These are phyloP conservation scores for Spodoptera picta DNA, from an alignment of 2,888 invertebrate species.

Conservation along the genomic window DNA sequence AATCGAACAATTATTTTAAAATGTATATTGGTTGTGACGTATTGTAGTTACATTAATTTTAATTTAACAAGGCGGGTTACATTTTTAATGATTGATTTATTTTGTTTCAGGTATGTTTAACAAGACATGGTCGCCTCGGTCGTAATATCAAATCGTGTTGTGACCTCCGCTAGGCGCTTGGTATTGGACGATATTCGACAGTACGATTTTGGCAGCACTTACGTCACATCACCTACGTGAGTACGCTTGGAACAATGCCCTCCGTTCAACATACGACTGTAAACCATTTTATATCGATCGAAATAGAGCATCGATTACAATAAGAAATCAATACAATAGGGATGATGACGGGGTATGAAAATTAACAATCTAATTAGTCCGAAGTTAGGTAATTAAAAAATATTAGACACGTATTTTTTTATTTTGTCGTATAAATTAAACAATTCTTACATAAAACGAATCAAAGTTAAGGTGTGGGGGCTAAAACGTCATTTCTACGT, in stretches of 20 bases:
- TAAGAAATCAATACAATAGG: no score
- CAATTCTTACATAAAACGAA: no score
- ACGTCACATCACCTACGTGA: constrained; percentile 64
- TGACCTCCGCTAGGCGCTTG: constrained; percentile 39
- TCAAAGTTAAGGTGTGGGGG: no score
- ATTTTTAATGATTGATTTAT: constrained; percentile 28
- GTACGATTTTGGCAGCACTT: constrained; percentile 49
- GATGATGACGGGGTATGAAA: no score
- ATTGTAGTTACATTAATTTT: not conserved
- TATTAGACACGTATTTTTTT: no score
- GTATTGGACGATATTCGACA: constrained; percentile 33
- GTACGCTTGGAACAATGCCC: constrained; percentile 67
- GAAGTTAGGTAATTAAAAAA: no score
- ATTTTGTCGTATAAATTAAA: no score
- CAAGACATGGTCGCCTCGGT: constrained; percentile 40
- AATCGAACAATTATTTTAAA: no score
- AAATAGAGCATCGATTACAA: not conserved
- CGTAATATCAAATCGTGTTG: constrained; percentile 23
- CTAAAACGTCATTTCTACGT: no score
- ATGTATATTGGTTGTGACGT: constrained; percentile 4
- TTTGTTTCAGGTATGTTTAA: constrained; percentile 68
- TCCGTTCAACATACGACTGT: constrained; percentile 51
- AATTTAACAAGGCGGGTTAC: not conserved
- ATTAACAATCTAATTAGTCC: no score
- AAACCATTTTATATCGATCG: constrained; percentile 6